These are phyloP conservation scores for Alcedo atthis DNA, from an alignment of 2,797 vertebrate species.

Conservation along the genomic window DNA sequence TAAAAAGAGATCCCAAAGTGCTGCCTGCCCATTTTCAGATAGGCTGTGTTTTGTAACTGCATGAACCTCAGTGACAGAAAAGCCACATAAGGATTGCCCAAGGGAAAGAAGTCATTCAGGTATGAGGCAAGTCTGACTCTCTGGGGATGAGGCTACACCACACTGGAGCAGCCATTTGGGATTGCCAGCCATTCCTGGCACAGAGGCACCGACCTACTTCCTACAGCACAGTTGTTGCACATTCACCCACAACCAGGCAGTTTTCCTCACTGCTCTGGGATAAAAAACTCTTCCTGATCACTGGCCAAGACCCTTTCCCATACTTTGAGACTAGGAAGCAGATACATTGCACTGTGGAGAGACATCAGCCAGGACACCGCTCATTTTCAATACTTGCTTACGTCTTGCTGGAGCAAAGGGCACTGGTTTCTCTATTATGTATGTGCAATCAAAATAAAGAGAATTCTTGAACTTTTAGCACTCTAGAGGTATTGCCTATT, in stretches of 20 bases:
- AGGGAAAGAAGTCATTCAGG: background rate
- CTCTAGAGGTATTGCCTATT: background rate
- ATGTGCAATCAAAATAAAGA: slow-evolving; percentile 11
- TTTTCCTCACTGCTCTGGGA: background rate
- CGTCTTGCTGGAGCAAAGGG: background rate
- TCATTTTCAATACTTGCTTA: background rate
- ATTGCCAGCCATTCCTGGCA: background rate
- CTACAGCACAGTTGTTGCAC: background rate
- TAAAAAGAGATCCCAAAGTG: background rate
- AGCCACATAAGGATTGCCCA: background rate
- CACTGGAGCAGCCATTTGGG: background rate
- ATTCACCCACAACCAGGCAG: background rate
- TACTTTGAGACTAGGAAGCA: background rate
- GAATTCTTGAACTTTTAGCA: background rate
- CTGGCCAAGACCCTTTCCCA: background rate
- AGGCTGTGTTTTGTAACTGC: background rate
- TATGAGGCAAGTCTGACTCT: background rate
- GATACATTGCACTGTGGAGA: background rate
- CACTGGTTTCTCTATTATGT: background rate
- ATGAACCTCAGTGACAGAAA: background rate
- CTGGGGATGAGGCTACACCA: background rate
- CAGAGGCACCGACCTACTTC: background rate
- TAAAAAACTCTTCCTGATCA: background rate
- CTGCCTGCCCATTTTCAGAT: background rate
- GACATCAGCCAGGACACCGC: background rate